Percentiles rank a stretch among this genome's conserved stretches.
These are phyloP conservation scores for Brenthis ino DNA, from an alignment of 2,888 invertebrate genomes.

Conservation along the genomic window DNA sequence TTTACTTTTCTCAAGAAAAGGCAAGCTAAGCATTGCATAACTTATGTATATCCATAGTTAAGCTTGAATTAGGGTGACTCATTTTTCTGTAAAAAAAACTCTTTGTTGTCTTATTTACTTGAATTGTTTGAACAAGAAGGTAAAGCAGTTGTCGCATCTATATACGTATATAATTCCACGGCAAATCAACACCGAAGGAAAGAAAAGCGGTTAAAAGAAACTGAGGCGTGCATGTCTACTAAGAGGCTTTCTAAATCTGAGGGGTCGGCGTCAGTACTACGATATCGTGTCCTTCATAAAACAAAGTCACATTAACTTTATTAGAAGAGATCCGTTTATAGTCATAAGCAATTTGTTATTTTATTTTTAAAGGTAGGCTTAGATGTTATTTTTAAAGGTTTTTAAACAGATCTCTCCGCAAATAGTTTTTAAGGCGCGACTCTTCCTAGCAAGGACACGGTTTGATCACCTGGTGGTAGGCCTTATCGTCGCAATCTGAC, in stretches of 20 bases:
- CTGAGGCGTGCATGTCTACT: conserved; percentile 78
- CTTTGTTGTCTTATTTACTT: background rate
- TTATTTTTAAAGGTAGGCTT: background rate
- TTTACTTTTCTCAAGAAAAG: background rate
- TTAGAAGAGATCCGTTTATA: conserved; percentile 10
- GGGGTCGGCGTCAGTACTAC: conserved; percentile 72
- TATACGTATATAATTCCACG: conserved; percentile 46
- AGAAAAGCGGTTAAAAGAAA: conserved; percentile 72
- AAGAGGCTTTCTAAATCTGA: conserved; percentile 67
- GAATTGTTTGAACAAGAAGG: background rate
- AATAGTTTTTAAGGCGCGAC: conserved; percentile 7
- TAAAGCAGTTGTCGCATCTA: conserved; percentile 53
- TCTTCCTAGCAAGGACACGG: conserved; percentile 21
- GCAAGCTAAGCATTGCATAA: conserved; percentile 28
- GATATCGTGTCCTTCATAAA: conserved; percentile 40
- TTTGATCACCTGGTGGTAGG: conserved; percentile 75
- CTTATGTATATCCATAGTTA: too few relatives aligned
- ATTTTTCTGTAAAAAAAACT: background rate
- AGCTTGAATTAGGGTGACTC: too few relatives aligned
- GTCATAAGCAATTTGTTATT: background rate
- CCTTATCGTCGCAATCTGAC: conserved; percentile 78
- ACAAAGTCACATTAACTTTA: conserved; percentile 18
- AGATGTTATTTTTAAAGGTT: background rate
- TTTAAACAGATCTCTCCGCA: conserved; percentile 10
- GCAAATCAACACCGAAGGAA: conserved; percentile 58